Conservation (phyloP, 2,113 vertebrate species). For the Poeciliopsis prolifica region DNA sequence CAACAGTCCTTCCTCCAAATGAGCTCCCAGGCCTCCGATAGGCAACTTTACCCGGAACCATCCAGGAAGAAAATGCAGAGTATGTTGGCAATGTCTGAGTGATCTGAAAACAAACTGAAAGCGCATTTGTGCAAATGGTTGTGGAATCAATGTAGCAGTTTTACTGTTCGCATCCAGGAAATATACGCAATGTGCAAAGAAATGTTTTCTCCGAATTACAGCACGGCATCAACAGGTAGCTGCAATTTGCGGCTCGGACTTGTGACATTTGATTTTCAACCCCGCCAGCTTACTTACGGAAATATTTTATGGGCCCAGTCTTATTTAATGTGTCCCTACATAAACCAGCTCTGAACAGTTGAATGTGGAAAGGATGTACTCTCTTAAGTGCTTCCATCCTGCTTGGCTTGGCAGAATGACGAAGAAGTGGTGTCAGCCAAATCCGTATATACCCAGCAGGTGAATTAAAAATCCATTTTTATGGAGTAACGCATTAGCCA, state of each 20-base stretch:
- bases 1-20: too few species aligned
- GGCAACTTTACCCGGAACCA: background rate
- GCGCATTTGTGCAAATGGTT: too few species aligned
- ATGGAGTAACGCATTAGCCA: slow-evolving; percentile 69
- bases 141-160: background rate
- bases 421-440: slow-evolving; percentile 55
- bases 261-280: slow-evolving; percentile 14
- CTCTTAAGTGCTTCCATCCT: slow-evolving; percentile 34
- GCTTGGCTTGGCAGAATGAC: slow-evolving; percentile 52
- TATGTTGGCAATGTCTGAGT: too few species aligned
- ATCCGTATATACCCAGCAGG: slow-evolving; percentile 52
- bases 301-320: background rate
- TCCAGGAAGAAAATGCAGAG: background rate
- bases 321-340: background rate
- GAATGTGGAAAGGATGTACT: slow-evolving; percentile 18
- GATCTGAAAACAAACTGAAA: too few species aligned
- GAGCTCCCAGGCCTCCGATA: too few species aligned
- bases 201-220: background rate
- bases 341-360: background rate
- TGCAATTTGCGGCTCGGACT: background rate
- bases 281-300: slow-evolving; percentile 1
- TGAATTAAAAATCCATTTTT: slow-evolving; percentile 75
- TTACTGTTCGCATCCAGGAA: too few species aligned
- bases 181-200: background rate
- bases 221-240: background rate